A percentile compares a stretch with the other conserved stretches of the same genome.
These are phyloP conservation scores for Sisyra terminalis DNA, from an alignment of 2,888 invertebrate genomes.

Conservation along the genomic window DNA sequence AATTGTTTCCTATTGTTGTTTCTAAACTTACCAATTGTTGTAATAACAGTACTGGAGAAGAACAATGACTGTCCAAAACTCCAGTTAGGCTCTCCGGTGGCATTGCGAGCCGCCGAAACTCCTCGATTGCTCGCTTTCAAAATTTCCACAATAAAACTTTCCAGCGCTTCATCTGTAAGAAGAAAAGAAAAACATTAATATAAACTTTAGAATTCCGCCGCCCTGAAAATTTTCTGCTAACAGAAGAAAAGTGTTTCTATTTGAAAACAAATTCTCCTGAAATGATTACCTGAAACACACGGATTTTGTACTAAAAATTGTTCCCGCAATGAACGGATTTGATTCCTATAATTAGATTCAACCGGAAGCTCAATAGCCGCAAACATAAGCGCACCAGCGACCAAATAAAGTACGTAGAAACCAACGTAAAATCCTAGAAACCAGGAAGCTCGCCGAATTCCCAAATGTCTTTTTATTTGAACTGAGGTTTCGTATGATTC, in stretches of 20 bases:
- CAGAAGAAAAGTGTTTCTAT: too few relatives aligned
- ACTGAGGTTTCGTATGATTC: too few relatives aligned
- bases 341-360: conserved; percentile 35
- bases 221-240: too few relatives aligned
- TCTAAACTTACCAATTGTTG: conserved; percentile 59
- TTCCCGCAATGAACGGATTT: conserved; percentile 32
- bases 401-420: conserved; percentile 43
- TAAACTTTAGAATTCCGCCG: too few relatives aligned
- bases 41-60: conserved; percentile 74
- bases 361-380: conserved; percentile 45
- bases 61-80: conserved; percentile 80
- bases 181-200: conserved; percentile 9
- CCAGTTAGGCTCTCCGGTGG: conserved; percentile 71
- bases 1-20: neutral
- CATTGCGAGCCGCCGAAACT: conserved; percentile 58
- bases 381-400: conserved; percentile 50
- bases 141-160: conserved; percentile 51
- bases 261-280: too few relatives aligned
- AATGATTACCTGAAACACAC: conserved; percentile 39
- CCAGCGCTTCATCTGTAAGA: conserved; percentile 53
- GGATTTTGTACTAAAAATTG: conserved; percentile 40
- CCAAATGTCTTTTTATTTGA: conserved; percentile 21
- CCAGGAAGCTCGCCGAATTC: conserved; percentile 34
- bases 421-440: conserved; percentile 35
- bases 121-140: conserved; percentile 61